Evolutionary conservation across 92 coral and sea anemone species (phyloP), one percentile per base, ranked within the genome.

Genomic region (Phymanthus crucifer): DNA sequence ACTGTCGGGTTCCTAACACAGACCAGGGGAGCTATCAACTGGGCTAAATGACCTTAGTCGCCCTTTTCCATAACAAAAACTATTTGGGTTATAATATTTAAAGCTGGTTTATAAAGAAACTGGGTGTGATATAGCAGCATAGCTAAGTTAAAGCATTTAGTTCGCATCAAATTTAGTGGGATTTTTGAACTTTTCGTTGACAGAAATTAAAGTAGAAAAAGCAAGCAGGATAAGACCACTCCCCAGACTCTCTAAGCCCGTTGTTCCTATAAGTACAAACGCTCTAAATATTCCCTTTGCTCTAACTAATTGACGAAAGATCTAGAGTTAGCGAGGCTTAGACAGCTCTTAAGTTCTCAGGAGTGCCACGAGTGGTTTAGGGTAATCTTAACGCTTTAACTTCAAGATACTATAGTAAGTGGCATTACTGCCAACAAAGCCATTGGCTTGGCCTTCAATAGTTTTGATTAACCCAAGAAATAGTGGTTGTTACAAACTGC

Each of bases 1-100:
- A 23, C 68, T 26, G 35, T 1, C 68, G 12, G 68, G 68, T 61
- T 61, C 68, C 34, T 61, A 61, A 61, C 68, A 27, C 68, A 61
- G 68, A 23, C 64, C 64, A 10, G 68, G 68, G 68, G 32, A 24
- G 17, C 68, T 34, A 24, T 23, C 32, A 54, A n/a, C 26, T 61
- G 33, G 27, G 26, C 32, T 61, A 61, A 61, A 61, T 61, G 32
- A 27, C 27, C 64, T 54, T 27, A 54, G n/a, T 19, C 0, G 26
- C 64, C 64, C 23, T 19, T 54, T 54, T 54, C 19, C 64, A 3
- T 54, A 54, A 54, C 6, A 54, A 54, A 10, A 54, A 19, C 8
- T 54, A 54, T 21, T 54, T 54, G 1, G 26, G 9, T 19, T 21
- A 21, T 23, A 54, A 54, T 2, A 54, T 8, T 7, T 19, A 54